Evolutionary conservation across 2,888 invertebrate genomes (phyloP).

Genomic region (Danaus chrysippus): DNA sequence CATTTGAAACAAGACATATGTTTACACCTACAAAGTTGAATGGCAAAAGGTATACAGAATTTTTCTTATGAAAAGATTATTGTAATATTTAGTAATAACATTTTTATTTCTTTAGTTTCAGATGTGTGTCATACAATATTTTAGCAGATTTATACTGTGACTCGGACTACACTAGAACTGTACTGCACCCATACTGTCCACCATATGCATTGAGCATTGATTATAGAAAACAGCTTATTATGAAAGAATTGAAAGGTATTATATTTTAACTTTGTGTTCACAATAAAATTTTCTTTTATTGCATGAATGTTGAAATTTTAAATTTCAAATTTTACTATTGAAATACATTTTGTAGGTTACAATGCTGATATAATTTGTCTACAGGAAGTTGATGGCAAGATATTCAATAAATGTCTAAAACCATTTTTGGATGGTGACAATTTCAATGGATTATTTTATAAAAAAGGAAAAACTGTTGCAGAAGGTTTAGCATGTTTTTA

Average conservation of each 20-base stretch:
- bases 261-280: neutral
- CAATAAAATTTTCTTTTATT: too few relatives aligned
- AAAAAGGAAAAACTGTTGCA: slow-evolving; percentile 84
- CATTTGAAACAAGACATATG: slow-evolving; percentile 88
- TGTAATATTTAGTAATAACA: slow-evolving; percentile 12
- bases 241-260: slow-evolving; percentile 89
- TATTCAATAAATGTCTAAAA: slow-evolving; percentile 83
- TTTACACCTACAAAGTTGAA: slow-evolving; percentile 81
- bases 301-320: neutral
- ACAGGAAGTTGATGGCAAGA: slow-evolving; percentile 93
- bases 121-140: slow-evolving; percentile 93
- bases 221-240: slow-evolving; percentile 91
- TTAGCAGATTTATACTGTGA: slow-evolving; percentile 95
- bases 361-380: slow-evolving; percentile 93
- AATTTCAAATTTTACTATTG: neutral
- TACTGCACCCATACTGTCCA: slow-evolving; percentile 91
- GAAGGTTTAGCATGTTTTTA: slow-evolving; percentile 93
- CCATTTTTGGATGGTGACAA: slow-evolving; percentile 78
- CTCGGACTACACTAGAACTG: slow-evolving; percentile 85
- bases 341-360: slow-evolving; percentile 80
- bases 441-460: slow-evolving; percentile 81
- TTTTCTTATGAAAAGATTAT: neutral
- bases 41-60: slow-evolving; percentile 72
- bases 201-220: slow-evolving; percentile 88
- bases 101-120: slow-evolving; percentile 77